A percentile compares a stretch with the other conserved stretches of the same genome.
phyloP scores from a whole-genome alignment of 2,113 vertebrate species.

The Pungitius pungitius region DNA sequence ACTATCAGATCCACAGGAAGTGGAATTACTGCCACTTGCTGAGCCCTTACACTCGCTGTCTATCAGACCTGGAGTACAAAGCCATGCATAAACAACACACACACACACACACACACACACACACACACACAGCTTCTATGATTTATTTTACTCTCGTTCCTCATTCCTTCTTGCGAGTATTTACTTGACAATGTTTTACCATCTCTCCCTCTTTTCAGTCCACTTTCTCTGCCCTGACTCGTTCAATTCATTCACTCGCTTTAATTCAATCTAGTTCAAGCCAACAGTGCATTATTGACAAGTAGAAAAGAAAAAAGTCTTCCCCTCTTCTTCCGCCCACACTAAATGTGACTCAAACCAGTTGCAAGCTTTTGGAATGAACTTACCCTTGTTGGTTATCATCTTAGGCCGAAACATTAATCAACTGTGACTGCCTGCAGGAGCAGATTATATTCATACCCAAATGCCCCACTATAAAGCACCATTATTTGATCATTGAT shows the following conservation, averaged over 20 bases:
- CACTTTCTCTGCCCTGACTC: not conserved
- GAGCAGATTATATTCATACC: slow-evolving; percentile 13
- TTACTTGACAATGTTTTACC: not conserved
- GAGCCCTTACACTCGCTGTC: slow-evolving; percentile 32
- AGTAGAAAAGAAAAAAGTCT: not conserved
- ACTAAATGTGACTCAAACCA: slow-evolving; percentile 1
- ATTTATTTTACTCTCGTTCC: not conserved
- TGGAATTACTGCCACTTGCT: slow-evolving; percentile 53
- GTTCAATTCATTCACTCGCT: slow-evolving; percentile 1
- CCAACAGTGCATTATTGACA: slow-evolving; percentile 31
- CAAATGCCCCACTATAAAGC: slow-evolving; percentile 17
- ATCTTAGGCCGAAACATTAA: slow-evolving; percentile 1
- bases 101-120: not conserved
- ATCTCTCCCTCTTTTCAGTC: slow-evolving; percentile 13
- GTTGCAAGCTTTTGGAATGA: not conserved
- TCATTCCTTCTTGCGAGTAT: not conserved
- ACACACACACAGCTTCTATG: not conserved
- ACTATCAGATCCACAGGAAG: slow-evolving; percentile 46
- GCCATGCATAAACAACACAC: not conserved
- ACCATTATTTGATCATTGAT: slow-evolving; percentile 22
- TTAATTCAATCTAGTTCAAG: slow-evolving; percentile 16
- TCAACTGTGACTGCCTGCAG: not conserved
- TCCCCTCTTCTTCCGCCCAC: not conserved
- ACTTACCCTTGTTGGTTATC: slow-evolving; percentile 11
- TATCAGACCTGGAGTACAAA: slow-evolving; percentile 20